A percentile compares a stretch with the other conserved stretches of the same genome.
Evolutionary conservation across 1,140 invertebrate species (phyloP).

Genomic region (Scaptomyza graminum): DNA sequence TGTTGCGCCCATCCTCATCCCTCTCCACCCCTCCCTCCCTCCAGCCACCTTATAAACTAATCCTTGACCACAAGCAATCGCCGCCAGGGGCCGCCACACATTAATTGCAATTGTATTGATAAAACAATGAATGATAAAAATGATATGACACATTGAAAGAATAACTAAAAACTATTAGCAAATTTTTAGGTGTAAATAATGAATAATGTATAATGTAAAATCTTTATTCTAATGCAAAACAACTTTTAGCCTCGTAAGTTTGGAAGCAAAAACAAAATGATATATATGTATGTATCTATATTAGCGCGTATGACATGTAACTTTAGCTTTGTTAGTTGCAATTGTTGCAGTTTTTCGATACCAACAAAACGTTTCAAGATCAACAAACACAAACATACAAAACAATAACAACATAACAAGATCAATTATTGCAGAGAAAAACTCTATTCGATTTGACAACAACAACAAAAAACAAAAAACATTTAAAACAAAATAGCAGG

Average conservation of each 20-base stretch:
- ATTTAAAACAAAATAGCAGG: slow-evolving; percentile 28
- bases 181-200: slow-evolving; percentile 79
- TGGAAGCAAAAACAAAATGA: slow-evolving; percentile 47
- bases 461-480: slow-evolving; percentile 22
- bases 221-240: slow-evolving; percentile 32
- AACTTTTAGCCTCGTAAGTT: slow-evolving; percentile 69
- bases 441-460: slow-evolving; percentile 26
- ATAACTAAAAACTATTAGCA: slow-evolving; percentile 72
- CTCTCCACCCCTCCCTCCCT: slow-evolving; percentile 6
- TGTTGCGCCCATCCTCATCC: slow-evolving; percentile 24
- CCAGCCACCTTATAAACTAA: too few relatives aligned
- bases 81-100: slow-evolving; percentile 39
- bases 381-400: slow-evolving; percentile 9
- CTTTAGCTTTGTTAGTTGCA: slow-evolving; percentile 80
- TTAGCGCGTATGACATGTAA: slow-evolving; percentile 58
- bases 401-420: slow-evolving; percentile 28
- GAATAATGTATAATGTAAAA: slow-evolving; percentile 50
- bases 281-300: slow-evolving; percentile 34
- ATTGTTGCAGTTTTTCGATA: slow-evolving; percentile 80
- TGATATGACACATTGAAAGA: slow-evolving; percentile 48
- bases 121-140: background rate
- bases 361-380: slow-evolving; percentile 26
- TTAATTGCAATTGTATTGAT: slow-evolving; percentile 62
- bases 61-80: slow-evolving; percentile 45
- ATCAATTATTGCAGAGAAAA: slow-evolving; percentile 53